Conservation (phyloP, 2,797 vertebrate species). For the Microchirus variegatus region DNA sequence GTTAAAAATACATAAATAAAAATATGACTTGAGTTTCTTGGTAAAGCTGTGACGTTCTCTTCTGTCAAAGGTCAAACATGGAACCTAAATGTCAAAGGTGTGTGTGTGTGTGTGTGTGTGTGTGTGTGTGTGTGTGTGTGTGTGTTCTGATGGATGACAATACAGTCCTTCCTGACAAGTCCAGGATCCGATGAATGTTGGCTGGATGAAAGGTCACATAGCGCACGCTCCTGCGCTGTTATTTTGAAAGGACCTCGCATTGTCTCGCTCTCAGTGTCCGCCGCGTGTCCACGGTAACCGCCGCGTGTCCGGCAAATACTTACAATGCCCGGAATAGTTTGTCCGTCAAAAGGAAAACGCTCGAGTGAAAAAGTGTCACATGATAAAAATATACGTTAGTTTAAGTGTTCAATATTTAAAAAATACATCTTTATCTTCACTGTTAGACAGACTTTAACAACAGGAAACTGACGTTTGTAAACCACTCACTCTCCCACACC, state of each 20-base stretch:
- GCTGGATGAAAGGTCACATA: constrained; percentile 83
- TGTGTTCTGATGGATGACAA: constrained; percentile 65
- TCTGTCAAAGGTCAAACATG: constrained; percentile 11
- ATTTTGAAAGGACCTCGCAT: constrained; percentile 78
- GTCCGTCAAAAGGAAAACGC: constrained; percentile 53
- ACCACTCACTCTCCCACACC: too few relatives aligned
- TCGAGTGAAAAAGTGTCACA: too few relatives aligned
- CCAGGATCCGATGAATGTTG: constrained; percentile 78
- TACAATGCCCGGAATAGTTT: constrained; percentile 56
- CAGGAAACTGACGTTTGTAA: too few relatives aligned
- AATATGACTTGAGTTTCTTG: neutral
- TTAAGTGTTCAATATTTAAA: too few relatives aligned
- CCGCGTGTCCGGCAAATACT: constrained; percentile 44
- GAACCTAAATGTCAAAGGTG: constrained; percentile 37
- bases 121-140: constrained; percentile 43
- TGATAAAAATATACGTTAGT: too few relatives aligned
- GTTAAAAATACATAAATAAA: neutral
- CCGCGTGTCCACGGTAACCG: constrained; percentile 58
- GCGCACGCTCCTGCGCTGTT: constrained; percentile 74
- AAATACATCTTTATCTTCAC: too few relatives aligned
- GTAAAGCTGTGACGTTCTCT: neutral
- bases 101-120: constrained; percentile 41
- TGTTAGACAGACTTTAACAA: too few relatives aligned
- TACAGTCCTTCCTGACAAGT: constrained; percentile 65
- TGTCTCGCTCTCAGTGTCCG: constrained; percentile 50